These are phyloP conservation scores for Apis cerana DNA, from an alignment of 1,140 invertebrate species.

Conservation along the genomic window DNA sequence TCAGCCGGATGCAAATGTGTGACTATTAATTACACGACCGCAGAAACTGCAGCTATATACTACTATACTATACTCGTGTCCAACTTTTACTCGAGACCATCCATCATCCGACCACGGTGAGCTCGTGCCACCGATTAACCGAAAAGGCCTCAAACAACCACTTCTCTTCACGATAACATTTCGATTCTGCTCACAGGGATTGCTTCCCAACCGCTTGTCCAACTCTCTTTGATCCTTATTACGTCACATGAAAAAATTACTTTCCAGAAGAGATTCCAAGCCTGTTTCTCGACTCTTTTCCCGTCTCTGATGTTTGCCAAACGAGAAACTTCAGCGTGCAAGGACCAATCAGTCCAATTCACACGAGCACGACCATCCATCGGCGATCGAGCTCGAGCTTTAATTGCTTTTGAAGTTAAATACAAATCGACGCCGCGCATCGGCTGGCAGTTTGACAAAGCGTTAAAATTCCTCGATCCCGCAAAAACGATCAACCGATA, in stretches of 20 bases:
- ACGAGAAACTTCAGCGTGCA: neutral
- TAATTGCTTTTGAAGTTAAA: conserved; percentile 31
- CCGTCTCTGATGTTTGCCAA: neutral
- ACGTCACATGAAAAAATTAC: neutral
- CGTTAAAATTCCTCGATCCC: conserved; percentile 1
- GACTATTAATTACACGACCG: conserved; percentile 50
- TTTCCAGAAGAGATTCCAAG: neutral
- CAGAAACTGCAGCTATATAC: conserved; percentile 30
- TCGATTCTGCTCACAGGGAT: neutral
- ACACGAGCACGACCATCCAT: conserved; percentile 1
- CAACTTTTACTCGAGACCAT: conserved; percentile 31
- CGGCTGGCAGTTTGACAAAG: conserved; percentile 3
- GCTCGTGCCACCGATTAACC: neutral
- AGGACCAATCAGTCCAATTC: conserved; percentile 8
- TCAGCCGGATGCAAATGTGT: conserved; percentile 39
- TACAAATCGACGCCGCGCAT: conserved; percentile 14
- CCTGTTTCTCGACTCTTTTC: neutral
- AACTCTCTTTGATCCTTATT: no score
- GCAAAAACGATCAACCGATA: neutral
- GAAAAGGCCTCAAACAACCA: neutral
- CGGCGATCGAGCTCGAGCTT: neutral
- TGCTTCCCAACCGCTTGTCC: neutral
- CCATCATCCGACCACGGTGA: neutral
- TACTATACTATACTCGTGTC: neutral
- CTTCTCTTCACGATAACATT: neutral